Base-by-base conservation (phyloP, 2,797 vertebrate species). In the Pyrrhura leucotis region DNA sequence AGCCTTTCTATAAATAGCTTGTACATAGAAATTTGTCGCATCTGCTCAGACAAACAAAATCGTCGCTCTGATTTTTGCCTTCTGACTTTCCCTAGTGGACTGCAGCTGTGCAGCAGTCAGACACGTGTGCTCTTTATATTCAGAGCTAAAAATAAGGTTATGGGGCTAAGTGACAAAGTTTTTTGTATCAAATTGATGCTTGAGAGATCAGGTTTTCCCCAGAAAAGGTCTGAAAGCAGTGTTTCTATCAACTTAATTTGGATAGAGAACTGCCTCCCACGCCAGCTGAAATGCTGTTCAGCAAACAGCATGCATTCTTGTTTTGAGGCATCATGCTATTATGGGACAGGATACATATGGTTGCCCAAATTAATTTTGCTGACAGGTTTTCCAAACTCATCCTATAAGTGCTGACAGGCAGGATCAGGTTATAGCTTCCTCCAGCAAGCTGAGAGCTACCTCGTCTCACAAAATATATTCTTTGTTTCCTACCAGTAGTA, bases 41-140 rank as follows among this genome's bases (percentile, higher is more conserved):
- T 94, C 88, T 94, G 68, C 82, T 96, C 88, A 95, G 66, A 91
- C 76, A 95, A 88, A 96, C 91, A 92, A 93, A 96, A 90, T 62
- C 78, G 39, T 69, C 17, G 21, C 58, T 93, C 94, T 87, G 78
- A 6, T 93, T 94, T 90, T 67, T 88, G 89, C 79, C 83, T 93
- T 42, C 63, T 86, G 77, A 71, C 87, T 95, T 92, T 94, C 63
- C 85, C 81, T 42, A 62, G 47, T 28, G 88, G 75, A 42, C 91
- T 91, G 86, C 95, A 96, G 94, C 88, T 96, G 94, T 74, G 63
- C 40, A 37, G 66, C 59, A 3, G 77, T 29, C 82, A 93, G 56
- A 73, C 63, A 86, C 73, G 79, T 63, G 67, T 51, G 40, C 73
- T 92, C 59, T 48, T 85, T 78, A 35, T 14, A 85, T 51, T 75